Evolutionary conservation across 2,888 invertebrate genomes (phyloP), one percentile per base, ranked within the genome.

Genomic region (Aporophyla nigra): DNA sequence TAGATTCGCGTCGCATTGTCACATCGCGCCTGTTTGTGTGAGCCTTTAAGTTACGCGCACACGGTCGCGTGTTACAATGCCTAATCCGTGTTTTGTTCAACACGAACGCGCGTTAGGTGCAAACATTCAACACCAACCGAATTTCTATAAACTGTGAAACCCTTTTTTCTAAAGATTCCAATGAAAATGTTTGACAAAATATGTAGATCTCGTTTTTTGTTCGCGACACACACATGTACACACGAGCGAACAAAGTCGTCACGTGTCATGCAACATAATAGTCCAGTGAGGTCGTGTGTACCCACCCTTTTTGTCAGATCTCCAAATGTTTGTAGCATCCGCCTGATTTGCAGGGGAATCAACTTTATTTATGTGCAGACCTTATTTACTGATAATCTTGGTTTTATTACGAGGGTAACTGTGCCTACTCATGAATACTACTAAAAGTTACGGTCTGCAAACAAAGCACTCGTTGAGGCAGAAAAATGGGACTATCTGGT

Each of bases 361-460:
- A 82, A 84, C 74, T 87, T 87, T 86, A 87, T 87, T 84, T 86
- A 87, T 84, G 78, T 76, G 78, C 76, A 84, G 84, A 86, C 84
- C 86, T 86, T 87, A 86, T 87, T 87, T 84, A 78, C 82, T 87
- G 84, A 87, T 87, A 86, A 87, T 87, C 82, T 87, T 82, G 80
- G 78, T 87, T 86, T 87, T 87, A 86, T 87, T 87, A 86, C 88
- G 69, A 80, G 84, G 82, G 75, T 82, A 86, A 87, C 86, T 82
- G 84, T 86, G 81, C 82, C 75, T 86, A 59, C 80, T 87, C 88
- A 87, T 84, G 86, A 84, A 87, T 82, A 78, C 78, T 73, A 82
- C 76, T 82, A 77, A 86, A 87, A 86, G 80, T 86, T 84, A 84
- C 88, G 80, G 77, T 73, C 84, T 86, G 87, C 77, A 76, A 80